phyloP scores from a whole-genome alignment of 2,888 invertebrate species.

The Pemphredon lugubris region DNA sequence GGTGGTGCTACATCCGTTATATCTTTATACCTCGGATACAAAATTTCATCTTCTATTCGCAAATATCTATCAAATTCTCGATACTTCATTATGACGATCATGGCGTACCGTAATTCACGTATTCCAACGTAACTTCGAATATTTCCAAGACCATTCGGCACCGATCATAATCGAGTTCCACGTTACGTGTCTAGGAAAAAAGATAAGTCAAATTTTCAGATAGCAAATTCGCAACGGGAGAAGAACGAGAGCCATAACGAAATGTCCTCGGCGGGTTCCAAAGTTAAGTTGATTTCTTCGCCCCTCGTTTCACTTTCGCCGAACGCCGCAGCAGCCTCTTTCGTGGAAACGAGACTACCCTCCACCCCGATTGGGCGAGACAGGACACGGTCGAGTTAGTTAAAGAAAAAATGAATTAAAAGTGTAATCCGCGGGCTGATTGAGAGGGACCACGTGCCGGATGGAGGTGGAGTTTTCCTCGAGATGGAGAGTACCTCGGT shows the following conservation, averaged over 20 bases:
- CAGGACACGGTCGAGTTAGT: slow-evolving; percentile 69
- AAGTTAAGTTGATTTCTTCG: slow-evolving; percentile 36
- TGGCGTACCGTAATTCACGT: no score
- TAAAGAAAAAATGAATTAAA: slow-evolving; percentile 75
- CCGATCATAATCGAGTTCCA: no score
- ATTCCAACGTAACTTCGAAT: no score
- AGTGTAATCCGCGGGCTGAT: slow-evolving; percentile 78
- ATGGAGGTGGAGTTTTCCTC: slow-evolving; percentile 32
- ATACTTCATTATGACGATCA: no score
- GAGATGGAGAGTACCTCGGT: slow-evolving; percentile 64
- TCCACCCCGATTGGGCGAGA: slow-evolving; percentile 56
- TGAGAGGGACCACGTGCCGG: slow-evolving; percentile 67
- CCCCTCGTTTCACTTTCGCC: slow-evolving; percentile 48
- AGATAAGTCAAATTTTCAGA: slow-evolving; percentile 6
- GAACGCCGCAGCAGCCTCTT: slow-evolving; percentile 14
- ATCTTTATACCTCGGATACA: neutral
- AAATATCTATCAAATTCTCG: no score
- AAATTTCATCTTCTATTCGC: no score
- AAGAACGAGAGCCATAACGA: slow-evolving; percentile 22
- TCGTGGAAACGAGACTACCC: slow-evolving; percentile 30
- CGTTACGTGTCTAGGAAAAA: neutral
- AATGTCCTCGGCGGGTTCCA: slow-evolving; percentile 17
- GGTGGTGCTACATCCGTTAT: neutral
- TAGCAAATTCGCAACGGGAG: slow-evolving; percentile 23
- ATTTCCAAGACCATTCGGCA: no score